These are phyloP conservation scores for Zonotrichia albicollis DNA, from an alignment of 2,797 vertebrate species.

Conservation along the genomic window DNA sequence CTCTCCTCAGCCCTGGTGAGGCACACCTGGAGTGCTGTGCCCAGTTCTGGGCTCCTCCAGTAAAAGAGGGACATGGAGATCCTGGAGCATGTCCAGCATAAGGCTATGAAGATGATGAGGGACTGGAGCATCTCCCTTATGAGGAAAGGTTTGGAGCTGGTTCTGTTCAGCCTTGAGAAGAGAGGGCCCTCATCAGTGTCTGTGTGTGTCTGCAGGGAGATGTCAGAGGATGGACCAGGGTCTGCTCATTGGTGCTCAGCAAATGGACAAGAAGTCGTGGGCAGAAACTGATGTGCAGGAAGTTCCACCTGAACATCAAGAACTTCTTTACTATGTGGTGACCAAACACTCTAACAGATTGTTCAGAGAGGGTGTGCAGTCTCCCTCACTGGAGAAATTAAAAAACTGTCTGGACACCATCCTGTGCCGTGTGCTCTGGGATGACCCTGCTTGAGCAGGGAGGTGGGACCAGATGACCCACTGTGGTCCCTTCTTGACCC, in stretches of 20 bases:
- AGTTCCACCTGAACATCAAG: not conserved
- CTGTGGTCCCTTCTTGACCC: not conserved
- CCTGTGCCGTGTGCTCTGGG: rapidly evolving
- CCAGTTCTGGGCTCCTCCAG: not conserved
- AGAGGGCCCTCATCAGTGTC: not conserved
- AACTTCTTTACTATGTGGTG: not conserved
- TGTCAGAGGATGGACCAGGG: not conserved
- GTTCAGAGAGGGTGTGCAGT: not conserved
- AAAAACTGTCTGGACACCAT: not conserved
- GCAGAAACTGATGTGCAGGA: not conserved
- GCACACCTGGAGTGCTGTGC: not conserved
- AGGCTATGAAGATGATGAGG: not conserved
- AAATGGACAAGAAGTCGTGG: not conserved
- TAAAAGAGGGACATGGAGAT: not conserved
- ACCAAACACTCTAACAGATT: not conserved
- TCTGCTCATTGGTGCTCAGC: rapidly evolving
- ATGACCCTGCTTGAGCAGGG: not conserved
- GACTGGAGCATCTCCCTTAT: not conserved
- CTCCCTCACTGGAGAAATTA: not conserved
- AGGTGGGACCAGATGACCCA: not conserved
- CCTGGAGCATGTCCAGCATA: not conserved
- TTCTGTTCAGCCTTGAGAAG: not conserved
- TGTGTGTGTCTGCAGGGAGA: not conserved
- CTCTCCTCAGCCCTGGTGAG: not conserved
- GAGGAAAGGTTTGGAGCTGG: not conserved